Conservation (phyloP, 35 echinoderm and acorn worm species). For the Heliocidaris tuberculata region DNA sequence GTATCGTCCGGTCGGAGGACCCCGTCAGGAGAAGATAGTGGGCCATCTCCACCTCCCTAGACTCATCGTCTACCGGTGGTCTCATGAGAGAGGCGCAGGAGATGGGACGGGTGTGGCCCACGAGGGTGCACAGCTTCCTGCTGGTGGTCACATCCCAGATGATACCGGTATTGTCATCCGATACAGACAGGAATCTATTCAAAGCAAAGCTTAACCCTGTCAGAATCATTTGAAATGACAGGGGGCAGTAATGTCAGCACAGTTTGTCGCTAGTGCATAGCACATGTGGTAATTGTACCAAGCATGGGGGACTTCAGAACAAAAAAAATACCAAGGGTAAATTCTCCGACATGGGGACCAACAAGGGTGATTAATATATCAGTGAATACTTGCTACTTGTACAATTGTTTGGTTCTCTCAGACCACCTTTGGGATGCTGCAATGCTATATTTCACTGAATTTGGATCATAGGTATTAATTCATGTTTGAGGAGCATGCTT, state of each 20-base stretch:
- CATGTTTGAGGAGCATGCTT: no score
- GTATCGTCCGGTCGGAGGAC: constrained; percentile 67
- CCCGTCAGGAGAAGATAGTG: constrained; percentile 61
- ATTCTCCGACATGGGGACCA: no score
- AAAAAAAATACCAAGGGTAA: not conserved
- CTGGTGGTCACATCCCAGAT: constrained; percentile 59
- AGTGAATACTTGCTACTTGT: no score
- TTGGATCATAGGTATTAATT: no score
- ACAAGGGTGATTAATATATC: no score
- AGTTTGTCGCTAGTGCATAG: not conserved
- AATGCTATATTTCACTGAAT: no score
- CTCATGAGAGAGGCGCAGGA: constrained; percentile 48
- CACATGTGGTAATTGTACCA: no score
- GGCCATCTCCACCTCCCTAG: constrained; percentile 26
- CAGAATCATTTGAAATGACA: not conserved
- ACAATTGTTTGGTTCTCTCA: no score
- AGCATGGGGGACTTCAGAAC: not conserved
- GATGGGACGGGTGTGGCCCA: constrained; percentile 65
- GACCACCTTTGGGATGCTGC: no score
- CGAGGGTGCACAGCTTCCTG: constrained; percentile 33
- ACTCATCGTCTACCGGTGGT: constrained; percentile 25
- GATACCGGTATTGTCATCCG: constrained; percentile 68
- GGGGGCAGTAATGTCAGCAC: not conserved
- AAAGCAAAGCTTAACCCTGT: not conserved
- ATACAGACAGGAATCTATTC: constrained; percentile 61